A percentile compares a stretch with the other conserved stretches of the same genome.
These are phyloP conservation scores for Coregonus clupeaformis DNA, from an alignment of 2,113 vertebrate genomes.

Conservation along the genomic window DNA sequence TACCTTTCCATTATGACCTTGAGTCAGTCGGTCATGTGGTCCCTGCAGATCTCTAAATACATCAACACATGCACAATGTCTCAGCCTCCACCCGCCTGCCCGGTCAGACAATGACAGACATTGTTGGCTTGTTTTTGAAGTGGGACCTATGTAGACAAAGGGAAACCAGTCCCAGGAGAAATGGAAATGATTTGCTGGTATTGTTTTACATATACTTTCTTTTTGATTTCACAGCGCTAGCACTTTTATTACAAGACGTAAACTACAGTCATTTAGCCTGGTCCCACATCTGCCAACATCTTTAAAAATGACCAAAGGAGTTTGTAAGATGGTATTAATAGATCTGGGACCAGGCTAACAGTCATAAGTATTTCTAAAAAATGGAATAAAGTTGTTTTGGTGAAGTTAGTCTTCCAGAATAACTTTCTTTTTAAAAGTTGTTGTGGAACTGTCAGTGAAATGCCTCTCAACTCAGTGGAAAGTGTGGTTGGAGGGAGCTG, in stretches of 20 bases:
- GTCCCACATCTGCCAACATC: too few species aligned
- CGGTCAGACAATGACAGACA: constrained; percentile 44
- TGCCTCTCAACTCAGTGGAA: constrained; percentile 2
- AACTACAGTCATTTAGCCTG: not conserved
- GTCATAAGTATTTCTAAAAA: not conserved
- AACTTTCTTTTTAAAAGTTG: not conserved
- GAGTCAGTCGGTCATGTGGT: constrained; percentile 51
- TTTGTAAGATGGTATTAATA: too few species aligned
- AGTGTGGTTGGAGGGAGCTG: not conserved
- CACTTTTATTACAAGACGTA: not conserved
- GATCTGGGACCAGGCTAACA: not conserved
- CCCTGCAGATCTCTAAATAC: constrained; percentile 57
- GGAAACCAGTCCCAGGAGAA: constrained; percentile 22
- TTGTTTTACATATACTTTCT: not conserved
- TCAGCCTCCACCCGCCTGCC: constrained; percentile 31
- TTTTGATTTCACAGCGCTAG: not conserved
- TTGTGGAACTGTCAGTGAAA: not conserved
- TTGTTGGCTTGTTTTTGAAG: constrained; percentile 61
- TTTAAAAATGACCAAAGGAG: too few species aligned
- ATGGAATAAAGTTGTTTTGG: not conserved
- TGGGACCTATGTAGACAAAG: constrained; percentile 53
- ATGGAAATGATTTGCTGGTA: constrained; percentile 39
- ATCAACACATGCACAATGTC: constrained; percentile 41
- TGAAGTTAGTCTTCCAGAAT: not conserved
- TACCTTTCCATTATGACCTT: constrained; percentile 50